These are phyloP conservation scores for Rhopalosiphum nymphaeae DNA, from an alignment of 2,888 invertebrate genomes.

Conservation along the genomic window DNA sequence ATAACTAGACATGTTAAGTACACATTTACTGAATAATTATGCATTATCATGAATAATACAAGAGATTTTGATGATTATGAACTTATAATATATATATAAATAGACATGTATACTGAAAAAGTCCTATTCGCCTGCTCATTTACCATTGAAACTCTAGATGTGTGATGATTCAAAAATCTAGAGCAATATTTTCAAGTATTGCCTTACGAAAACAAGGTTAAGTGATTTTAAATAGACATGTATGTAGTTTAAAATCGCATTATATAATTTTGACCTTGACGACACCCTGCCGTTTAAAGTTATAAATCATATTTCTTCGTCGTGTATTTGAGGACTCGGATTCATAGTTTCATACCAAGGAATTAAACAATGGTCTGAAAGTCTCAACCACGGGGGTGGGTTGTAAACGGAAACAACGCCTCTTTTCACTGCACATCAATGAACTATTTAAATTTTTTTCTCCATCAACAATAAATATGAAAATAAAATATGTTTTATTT, in stretches of 20 bases:
- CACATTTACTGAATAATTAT: not conserved
- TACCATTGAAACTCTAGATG: not conserved
- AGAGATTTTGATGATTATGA: not conserved
- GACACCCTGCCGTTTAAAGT: not conserved
- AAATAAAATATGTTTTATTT: too few species aligned
- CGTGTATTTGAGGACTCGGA: not conserved
- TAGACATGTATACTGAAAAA: not conserved
- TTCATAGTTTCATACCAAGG: not conserved
- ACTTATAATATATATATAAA: not conserved
- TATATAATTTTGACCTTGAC: not conserved
- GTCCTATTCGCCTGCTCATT: not conserved
- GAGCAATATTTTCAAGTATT: not conserved
- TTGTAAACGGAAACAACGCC: not conserved
- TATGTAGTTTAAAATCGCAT: not conserved
- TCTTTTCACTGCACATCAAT: not conserved
- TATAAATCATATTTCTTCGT: not conserved
- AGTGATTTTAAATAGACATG: not conserved
- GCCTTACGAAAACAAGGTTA: not conserved
- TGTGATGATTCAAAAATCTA: not conserved
- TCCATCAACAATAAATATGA: too few species aligned
- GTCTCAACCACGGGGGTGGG: not conserved
- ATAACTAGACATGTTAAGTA: not conserved
- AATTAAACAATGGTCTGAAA: not conserved
- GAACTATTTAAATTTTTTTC: not conserved
- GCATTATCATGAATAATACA: not conserved